Evolutionary conservation across 2,888 invertebrate species (phyloP).

Genomic region (Sepiola atlantica): DNA sequence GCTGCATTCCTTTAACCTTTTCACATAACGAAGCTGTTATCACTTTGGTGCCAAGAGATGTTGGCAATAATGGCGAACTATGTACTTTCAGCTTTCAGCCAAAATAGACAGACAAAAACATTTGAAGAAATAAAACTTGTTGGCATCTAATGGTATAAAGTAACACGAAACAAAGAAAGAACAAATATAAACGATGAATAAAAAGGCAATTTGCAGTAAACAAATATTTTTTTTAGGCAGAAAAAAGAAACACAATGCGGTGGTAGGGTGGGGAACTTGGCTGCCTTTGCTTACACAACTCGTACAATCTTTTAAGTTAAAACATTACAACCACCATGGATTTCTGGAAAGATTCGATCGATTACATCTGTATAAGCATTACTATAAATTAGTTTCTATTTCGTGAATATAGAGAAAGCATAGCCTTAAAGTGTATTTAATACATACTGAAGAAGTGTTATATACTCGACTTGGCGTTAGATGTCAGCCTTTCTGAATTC

Average conservation of each 20-base stretch:
- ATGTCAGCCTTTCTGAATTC: too few species aligned
- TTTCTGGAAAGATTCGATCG: too few species aligned
- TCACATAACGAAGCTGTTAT: not conserved
- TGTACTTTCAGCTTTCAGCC: not conserved
- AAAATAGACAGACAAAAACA: not conserved
- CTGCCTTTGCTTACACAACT: too few species aligned
- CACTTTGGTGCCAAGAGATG: not conserved
- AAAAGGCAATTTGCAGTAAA: not conserved
- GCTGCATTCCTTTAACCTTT: not conserved
- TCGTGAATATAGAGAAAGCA: too few species aligned
- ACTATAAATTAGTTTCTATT: too few species aligned
- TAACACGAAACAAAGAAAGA: not conserved
- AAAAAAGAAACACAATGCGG: not conserved
- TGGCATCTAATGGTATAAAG: not conserved
- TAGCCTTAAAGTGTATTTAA: too few species aligned
- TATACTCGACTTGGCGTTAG: too few species aligned
- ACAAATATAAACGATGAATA: not conserved
- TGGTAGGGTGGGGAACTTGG: not conserved
- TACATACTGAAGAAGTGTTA: too few species aligned
- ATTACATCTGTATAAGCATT: too few species aligned
- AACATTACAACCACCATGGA: too few species aligned
- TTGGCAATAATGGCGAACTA: slow-evolving; percentile 19
- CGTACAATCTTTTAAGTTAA: too few species aligned
- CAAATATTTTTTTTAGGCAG: not conserved
- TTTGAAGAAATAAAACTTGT: not conserved